Conservation (phyloP, 2,113 vertebrate species). For the Protobothrops mucrosquamatus region DNA sequence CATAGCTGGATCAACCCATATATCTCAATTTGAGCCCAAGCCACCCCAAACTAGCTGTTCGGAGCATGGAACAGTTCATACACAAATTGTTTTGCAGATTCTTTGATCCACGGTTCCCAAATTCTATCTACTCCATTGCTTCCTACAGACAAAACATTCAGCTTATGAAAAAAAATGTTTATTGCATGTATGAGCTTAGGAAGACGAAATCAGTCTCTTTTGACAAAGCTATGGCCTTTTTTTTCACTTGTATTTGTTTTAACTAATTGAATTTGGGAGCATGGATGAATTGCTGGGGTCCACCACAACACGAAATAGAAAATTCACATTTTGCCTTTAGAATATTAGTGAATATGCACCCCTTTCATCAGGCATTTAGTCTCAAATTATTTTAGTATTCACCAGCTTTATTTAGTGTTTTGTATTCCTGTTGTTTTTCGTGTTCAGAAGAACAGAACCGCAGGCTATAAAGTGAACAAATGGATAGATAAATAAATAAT, state of each 20-base stretch:
- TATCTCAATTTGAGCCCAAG: neutral
- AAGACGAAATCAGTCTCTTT: neutral
- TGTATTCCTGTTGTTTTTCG: neutral
- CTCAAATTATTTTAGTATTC: neutral
- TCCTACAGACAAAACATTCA: neutral
- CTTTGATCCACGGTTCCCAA: neutral
- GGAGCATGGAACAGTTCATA: neutral
- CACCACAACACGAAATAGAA: neutral
- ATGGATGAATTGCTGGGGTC: neutral
- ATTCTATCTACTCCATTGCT: neutral
- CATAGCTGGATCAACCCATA: neutral
- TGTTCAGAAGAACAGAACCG: neutral
- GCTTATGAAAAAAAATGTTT: neutral
- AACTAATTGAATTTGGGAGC: neutral
- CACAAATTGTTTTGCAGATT: neutral
- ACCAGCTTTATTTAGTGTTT: neutral
- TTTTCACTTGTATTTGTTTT: neutral
- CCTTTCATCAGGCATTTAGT: neutral
- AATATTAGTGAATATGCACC: neutral
- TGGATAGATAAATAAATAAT: neutral
- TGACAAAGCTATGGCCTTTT: neutral
- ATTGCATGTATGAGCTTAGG: neutral
- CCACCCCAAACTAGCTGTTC: neutral
- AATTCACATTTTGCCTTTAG: neutral
- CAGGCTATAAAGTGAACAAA: neutral